phyloP scores from a whole-genome alignment of 2,113 vertebrate species.

The Glaucidium brasilianum region DNA sequence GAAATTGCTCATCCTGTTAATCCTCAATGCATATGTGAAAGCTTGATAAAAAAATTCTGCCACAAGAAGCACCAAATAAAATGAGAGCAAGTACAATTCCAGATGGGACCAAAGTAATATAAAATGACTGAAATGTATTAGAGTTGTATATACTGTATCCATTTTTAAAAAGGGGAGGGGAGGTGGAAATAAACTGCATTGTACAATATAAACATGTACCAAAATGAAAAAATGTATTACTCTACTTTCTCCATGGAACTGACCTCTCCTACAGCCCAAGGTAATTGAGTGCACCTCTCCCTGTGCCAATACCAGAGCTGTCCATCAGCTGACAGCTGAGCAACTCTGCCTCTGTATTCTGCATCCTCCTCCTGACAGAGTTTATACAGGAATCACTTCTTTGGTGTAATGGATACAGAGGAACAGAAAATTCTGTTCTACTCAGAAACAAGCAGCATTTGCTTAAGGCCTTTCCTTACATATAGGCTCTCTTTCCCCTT shows the following conservation, averaged over 20 bases:
- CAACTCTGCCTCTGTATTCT: neutral
- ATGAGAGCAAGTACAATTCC: neutral
- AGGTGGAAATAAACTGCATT: neutral
- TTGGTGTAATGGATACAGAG: neutral
- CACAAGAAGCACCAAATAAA: neutral
- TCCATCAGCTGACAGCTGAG: neutral
- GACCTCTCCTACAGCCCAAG: neutral
- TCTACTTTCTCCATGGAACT: neutral
- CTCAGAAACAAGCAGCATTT: neutral
- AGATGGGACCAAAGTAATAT: neutral
- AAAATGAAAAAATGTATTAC: neutral
- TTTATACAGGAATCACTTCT: neutral
- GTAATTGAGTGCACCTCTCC: neutral
- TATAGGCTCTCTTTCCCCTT: neutral
- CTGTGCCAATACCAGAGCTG: neutral
- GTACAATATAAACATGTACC: neutral
- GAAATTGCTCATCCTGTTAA: slow-evolving; percentile 9
- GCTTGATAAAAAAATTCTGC: neutral
- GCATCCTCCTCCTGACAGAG: neutral
- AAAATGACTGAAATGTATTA: neutral
- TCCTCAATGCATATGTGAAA: neutral
- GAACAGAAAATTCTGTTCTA: neutral
- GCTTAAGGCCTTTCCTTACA: neutral
- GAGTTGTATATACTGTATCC: neutral
- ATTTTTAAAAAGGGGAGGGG: neutral